Percentiles rank a stretch among this genome's conserved stretches.
phyloP scores from a whole-genome alignment of 2,113 vertebrate genomes.

The Hyperoodon ampullatus region DNA sequence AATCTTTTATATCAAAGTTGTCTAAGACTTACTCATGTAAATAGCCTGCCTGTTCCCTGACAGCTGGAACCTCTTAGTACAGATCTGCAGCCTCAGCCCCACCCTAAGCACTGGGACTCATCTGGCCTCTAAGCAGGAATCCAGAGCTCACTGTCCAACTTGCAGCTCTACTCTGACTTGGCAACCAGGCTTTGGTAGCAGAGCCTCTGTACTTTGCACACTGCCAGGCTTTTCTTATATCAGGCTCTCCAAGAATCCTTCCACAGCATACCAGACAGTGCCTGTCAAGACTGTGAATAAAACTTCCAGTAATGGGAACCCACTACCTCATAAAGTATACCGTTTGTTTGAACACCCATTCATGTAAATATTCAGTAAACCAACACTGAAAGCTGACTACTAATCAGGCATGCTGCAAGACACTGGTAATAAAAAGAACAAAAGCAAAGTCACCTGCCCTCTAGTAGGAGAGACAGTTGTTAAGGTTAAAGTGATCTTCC shows the following conservation, averaged over 20 bases:
- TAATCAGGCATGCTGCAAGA: background rate
- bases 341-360: background rate
- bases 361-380: background rate
- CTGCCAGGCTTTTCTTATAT: background rate
- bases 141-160: background rate
- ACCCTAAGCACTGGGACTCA: background rate
- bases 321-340: background rate
- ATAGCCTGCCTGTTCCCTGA: constrained; percentile 39
- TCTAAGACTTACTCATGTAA: constrained; percentile 43
- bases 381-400: background rate
- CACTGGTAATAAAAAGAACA: background rate
- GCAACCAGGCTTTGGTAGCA: background rate
- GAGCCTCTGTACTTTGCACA: background rate
- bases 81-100: background rate
- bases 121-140: background rate
- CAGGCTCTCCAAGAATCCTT: background rate
- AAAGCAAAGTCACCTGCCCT: background rate
- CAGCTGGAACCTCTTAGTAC: constrained; percentile 54
- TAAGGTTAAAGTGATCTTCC: background rate
- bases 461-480: background rate
- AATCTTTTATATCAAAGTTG: constrained; percentile 51
- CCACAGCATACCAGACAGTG: background rate
- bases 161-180: background rate
- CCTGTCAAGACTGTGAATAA: background rate
- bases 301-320: background rate